Base-by-base conservation (phyloP, 2,888 invertebrate species). In the Apamea crenata region DNA sequence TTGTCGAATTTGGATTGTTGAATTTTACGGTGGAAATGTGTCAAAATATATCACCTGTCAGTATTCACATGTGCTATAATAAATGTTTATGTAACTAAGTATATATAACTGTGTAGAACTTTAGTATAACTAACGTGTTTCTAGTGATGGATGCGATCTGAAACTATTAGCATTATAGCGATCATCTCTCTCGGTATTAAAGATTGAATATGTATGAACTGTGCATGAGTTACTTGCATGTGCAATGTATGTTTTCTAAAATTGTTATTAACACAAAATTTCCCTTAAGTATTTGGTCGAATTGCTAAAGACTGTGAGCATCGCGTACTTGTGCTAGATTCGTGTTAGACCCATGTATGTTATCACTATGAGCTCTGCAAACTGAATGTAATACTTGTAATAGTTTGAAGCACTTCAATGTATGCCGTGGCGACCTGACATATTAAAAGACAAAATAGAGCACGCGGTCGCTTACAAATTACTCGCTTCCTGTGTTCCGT, bases 11-110 rank as follows among this genome's bases (percentile, higher is more conserved):
- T 88, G 83, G 29, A 85, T 79, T 78, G 75, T 86, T 83, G 73
- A 69, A 82, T 82, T 86, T 84, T 88, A 82, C 77, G 68, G 74
- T 81, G 77, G 80, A 84, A 81, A 78, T 89, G 90, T 91, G 90
- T 90, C 89, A 91, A 91, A 87, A 81, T 83, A 87, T 86, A 83
- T 85, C 82, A 90, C 84, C 89, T 88, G 85, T 91, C 91, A 91
- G 91, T 91, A 91, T 91, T 91, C 90, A 86, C 80, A 83, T 87
- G 91, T 91, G 90, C 91, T 91, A 90, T 91, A 87, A 82, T 86
- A 87, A 85, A 84, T 88, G 83, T 88, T 83, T 87, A 84, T 73
- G 74, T 84, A 84, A 78, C 76, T 88, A 82, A 83, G 83, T 86
- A 80, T 88, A 79, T 84, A 77, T 87, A 81, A 79, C 66, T 89